Evolutionary conservation across 2,888 invertebrate species (phyloP).

Genomic region (Cephus pygmeus): DNA sequence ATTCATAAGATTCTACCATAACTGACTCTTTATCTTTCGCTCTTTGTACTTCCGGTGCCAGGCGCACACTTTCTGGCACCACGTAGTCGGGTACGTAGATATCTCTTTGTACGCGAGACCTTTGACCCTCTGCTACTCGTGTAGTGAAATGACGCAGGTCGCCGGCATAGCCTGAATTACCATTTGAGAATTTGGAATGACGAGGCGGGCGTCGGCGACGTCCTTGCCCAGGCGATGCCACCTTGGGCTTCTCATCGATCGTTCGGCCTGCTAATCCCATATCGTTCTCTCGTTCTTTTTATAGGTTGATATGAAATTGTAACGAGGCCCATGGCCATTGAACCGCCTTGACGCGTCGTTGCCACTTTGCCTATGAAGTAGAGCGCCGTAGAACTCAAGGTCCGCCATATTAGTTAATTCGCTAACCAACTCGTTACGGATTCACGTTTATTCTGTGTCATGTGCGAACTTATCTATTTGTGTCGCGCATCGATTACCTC

Average conservation of each 20-base stretch:
- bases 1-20: neutral
- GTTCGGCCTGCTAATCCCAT: neutral
- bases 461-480: neutral
- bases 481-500: neutral
- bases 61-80: neutral
- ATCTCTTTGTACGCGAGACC: neutral
- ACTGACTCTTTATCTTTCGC: conserved; percentile 20
- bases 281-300: conserved; percentile 26
- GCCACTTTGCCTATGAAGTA: neutral
- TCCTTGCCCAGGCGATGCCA: neutral
- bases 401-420: neutral
- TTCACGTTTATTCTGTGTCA: neutral
- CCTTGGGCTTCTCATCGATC: neutral
- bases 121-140: neutral
- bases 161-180: neutral
- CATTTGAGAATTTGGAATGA: neutral
- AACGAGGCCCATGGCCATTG: neutral
- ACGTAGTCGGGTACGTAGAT: neutral
- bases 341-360: neutral
- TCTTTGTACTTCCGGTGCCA: conserved; percentile 33
- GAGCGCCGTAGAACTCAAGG: neutral
- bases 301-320: conserved; percentile 21
- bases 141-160: neutral
- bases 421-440: neutral
- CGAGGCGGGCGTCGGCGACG: neutral